phyloP scores from a whole-genome alignment of 2,888 invertebrate genomes.

The Plusia festucae region DNA sequence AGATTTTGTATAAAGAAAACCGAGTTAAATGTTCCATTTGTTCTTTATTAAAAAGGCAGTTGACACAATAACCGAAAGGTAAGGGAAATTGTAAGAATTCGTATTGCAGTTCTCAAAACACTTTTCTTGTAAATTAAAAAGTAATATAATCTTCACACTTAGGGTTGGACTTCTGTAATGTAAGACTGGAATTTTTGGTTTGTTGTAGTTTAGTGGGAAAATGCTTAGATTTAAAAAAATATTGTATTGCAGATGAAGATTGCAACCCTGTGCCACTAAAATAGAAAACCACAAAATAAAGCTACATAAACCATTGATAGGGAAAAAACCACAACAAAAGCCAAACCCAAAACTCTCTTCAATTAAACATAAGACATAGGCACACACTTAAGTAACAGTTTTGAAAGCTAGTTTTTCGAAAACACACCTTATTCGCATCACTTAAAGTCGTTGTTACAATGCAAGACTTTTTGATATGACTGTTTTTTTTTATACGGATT shows the following conservation, averaged over 20 bases:
- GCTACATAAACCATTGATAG: too few species aligned
- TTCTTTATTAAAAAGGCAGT: constrained; percentile 6
- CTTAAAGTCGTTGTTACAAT: too few species aligned
- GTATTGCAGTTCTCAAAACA: neutral
- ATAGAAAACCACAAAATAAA: too few species aligned
- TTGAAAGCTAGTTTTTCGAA: too few species aligned
- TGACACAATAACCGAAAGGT: constrained; percentile 1
- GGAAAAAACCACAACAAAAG: too few species aligned
- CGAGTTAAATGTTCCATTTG: constrained; percentile 3
- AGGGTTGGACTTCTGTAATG: neutral
- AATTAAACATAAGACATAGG: too few species aligned
- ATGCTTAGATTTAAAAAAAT: neutral
- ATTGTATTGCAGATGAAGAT: neutral
- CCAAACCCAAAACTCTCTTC: too few species aligned
- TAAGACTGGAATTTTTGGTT: neutral
- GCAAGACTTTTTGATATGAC: too few species aligned
- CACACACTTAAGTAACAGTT: too few species aligned
- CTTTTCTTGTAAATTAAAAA: neutral
- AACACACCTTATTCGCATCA: too few species aligned
- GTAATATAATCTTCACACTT: neutral
- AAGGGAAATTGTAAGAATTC: neutral
- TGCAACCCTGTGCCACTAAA: too few species aligned
- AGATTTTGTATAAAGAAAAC: constrained; percentile 5
- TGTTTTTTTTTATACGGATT: too few species aligned
- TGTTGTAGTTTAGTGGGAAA: neutral